Base-by-base conservation (phyloP, 1,140 invertebrate genomes). In the Zeugodacus cucurbitae region DNA sequence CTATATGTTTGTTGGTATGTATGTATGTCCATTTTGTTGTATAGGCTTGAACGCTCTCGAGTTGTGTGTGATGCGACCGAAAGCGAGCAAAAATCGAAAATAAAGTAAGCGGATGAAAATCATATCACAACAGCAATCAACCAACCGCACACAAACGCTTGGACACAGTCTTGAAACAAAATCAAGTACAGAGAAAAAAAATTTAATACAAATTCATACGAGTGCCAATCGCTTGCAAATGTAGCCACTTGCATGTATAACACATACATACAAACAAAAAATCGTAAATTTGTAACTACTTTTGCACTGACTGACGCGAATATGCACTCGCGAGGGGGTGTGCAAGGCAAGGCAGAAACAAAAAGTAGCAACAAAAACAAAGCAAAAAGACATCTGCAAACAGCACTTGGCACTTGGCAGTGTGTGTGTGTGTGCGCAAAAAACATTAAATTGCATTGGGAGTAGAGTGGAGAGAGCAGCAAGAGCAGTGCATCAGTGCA, bases 381-480 rank as follows among this genome's bases (percentile, higher is more conserved):
- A 41, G 22, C 34, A 82, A 48, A 44, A 48, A 70, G 14, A 26
- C 41, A 82, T 41, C 74, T 82, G 74, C 74, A 82, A 82, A 54
- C 74, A 82, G n/a, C 74, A 82, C 74, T 82, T 82, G 22, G n/a
- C 74, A 82, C 41, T 48, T n/a, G n/a, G n/a, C 74, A 82, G 74
- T 48, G 41, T 41, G n/a, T n/a, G n/a, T n/a, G n/a, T n/a, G n/a
- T n/a, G n/a, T n/a, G n/a, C n/a, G n/a, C n/a, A n/a, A n/a, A 54
- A 82, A 82, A 82, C 37, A 82, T 82, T 82, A 48, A 82, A 82
- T 82, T 82, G 74, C 74, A 82, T 82, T 82, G 74, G 41, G 20
- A 44, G 37, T 78, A 44, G 7, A 70, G 67, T n/a, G 58, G 7
- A 62, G 58, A 62, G 58, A 82, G 74, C 41, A n/a, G n/a, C n/a